Base-by-base conservation (phyloP, 2,888 invertebrate species). In the Podotricha telesiphe region DNA sequence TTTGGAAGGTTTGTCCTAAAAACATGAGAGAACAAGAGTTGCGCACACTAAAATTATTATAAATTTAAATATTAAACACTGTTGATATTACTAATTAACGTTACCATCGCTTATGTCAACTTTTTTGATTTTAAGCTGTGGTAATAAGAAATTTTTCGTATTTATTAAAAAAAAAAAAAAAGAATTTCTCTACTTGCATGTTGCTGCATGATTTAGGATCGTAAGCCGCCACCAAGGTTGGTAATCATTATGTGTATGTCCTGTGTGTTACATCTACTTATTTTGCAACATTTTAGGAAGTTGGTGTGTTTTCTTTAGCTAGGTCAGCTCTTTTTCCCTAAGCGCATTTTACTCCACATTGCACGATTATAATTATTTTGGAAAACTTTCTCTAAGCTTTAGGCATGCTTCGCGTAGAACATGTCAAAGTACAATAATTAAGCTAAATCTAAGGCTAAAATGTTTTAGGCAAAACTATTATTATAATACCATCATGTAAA, bases 1-100 rank as follows among this genome's bases (percentile, higher is more conserved):
- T 92, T 85, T 94, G 94, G 94, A 94, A 95, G 95, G 95, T 95
- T 94, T 94, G 94, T 94, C 88, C 82, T 82, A 85, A 82, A 84
- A 76, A 80, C 86, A 84, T 82, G 84, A 82, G 83, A 86, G 81
- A 84, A 83, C 87, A 81, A 88, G 87, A 85, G 86, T 88, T 88
- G 77, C 83, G 87, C 89, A 89, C 89, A 82, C 81, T 83, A 82
- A 80, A 73, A 80, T 80, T 82, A 73, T 80, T 79, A 71, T 78
- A 80, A 83, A 69, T 79, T n/a, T n/a, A n/a, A n/a, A n/a, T n/a
- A n/a, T n/a, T 81, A 72, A 71, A 82, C 86, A 88, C 84, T 82
- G 76, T 81, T 75, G 70, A 76, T 73, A 75, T 74, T 70, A 78
- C 76, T 77, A 76, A 78, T 82, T 81, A 84, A 86, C 88, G 88